These are phyloP conservation scores for Coluber constrictor DNA, from an alignment of 2,797 vertebrate species.

Conservation along the genomic window DNA sequence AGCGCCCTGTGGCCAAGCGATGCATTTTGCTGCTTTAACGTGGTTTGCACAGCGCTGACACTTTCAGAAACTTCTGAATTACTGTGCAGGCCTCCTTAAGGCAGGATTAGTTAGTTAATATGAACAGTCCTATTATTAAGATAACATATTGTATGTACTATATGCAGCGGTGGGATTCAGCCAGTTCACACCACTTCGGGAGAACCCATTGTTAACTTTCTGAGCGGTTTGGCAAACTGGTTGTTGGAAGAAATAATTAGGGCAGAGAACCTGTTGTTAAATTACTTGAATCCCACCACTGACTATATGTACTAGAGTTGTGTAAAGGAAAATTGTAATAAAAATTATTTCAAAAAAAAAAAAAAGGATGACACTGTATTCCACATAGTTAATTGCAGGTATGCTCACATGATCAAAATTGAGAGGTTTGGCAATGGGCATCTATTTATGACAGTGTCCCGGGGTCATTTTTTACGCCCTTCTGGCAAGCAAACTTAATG, in stretches of 20 bases:
- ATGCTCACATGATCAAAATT: neutral
- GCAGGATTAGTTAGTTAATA: neutral
- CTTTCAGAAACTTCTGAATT: neutral
- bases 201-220: no score
- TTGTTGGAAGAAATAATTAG: no score
- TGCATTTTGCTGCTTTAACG: neutral
- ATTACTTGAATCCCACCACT: no score
- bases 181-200: no score
- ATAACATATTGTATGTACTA: neutral
- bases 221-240: no score
- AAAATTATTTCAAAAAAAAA: no score
- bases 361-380: neutral
- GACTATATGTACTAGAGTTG: no score
- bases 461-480: neutral
- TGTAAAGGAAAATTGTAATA: no score
- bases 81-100: neutral
- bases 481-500: neutral
- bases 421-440: neutral
- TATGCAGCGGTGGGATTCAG: no score
- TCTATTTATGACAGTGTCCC: neutral
- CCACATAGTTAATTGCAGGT: neutral
- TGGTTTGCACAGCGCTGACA: no score
- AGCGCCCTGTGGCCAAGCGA: neutral
- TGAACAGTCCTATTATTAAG: neutral
- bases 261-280: no score